Base-by-base conservation (phyloP, 1,140 invertebrate genomes). In the Cotesia vestalis region DNA sequence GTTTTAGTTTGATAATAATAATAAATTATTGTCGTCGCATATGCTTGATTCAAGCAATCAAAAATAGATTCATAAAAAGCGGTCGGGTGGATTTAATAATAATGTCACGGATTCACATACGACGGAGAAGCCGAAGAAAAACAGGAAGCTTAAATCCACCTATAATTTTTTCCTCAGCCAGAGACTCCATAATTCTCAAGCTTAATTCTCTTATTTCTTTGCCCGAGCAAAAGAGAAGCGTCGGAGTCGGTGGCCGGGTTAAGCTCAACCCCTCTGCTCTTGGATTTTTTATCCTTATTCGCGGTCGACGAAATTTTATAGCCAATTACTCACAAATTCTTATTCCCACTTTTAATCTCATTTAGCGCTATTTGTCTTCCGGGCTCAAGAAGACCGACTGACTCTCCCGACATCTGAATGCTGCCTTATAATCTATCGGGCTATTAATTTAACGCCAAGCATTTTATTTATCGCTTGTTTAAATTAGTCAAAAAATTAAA, bases 31-130 rank as follows among this genome's bases (percentile, higher is more conserved):
- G 3, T 27, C 27, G 27, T 27, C 27, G 27, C 27, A 27, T 27
- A 27, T 27, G 27, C 27, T 27, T 27, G 27, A 27, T 27, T 27
- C 27, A 27, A 27, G 27, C 27, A 27, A 27, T 27, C 27, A 27
- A 27, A 27, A 27, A 27, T 27, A 27, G 3, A 27, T 27, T 27
- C 27, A 27, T 27, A 27, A 20, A 66, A 53, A 64, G 46, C 57
- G 64, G 57, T 66, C 57, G 69, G 64, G 62, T 53, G 53, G 51
- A 71, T 71, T 71, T 66, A 71, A 71, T 71, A 71, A 61, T 71
- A 71, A 71, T 71, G 51, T 51, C 59, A 17, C 55, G 38, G 38
- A 60, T 57, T 57, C 52, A 53, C 14, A 60, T 53, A 62, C 68
- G 27, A 62, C 68, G 40, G 27, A 38, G 52, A 46, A 61, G 27